phyloP scores from a whole-genome alignment of 2,113 vertebrate genomes.

The Sinosuthora webbiana region DNA sequence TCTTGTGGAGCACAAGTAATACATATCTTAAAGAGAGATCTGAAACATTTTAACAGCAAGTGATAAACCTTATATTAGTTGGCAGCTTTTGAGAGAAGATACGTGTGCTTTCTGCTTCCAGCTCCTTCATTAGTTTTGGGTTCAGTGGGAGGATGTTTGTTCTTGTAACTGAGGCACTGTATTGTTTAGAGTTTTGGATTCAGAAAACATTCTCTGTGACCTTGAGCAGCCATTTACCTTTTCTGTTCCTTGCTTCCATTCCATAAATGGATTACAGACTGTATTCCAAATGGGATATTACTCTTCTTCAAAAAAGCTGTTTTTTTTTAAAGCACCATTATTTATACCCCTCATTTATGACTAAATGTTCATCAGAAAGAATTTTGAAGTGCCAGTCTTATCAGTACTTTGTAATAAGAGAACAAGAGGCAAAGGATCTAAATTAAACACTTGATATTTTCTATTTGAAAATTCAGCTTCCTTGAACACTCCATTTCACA shows the following conservation, averaged over 20 bases:
- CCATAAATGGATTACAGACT: neutral
- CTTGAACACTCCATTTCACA: neutral
- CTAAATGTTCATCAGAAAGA: neutral
- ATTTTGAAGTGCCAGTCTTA: neutral
- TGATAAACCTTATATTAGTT: slow-evolving; percentile 6
- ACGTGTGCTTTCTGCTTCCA: neutral
- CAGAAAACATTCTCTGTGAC: neutral
- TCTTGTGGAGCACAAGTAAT: neutral
- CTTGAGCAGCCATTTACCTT: neutral
- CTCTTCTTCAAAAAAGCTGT: neutral
- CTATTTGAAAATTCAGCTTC: neutral
- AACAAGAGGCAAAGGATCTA: neutral
- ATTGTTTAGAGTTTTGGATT: neutral
- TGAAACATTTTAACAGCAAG: slow-evolving; percentile 7
- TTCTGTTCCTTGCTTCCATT: neutral
- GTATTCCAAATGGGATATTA: neutral
- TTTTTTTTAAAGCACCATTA: neutral
- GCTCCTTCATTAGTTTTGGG: neutral
- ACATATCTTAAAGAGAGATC: neutral
- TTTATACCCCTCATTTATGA: neutral
- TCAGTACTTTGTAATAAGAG: neutral
- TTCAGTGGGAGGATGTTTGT: neutral
- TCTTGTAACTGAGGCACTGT: neutral
- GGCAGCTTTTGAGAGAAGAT: neutral
- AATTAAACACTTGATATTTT: neutral